A percentile compares a stretch with the other conserved stretches of the same genome.
phyloP scores from a whole-genome alignment of 2,797 vertebrate genomes.

The Lacerta bilineata region DNA sequence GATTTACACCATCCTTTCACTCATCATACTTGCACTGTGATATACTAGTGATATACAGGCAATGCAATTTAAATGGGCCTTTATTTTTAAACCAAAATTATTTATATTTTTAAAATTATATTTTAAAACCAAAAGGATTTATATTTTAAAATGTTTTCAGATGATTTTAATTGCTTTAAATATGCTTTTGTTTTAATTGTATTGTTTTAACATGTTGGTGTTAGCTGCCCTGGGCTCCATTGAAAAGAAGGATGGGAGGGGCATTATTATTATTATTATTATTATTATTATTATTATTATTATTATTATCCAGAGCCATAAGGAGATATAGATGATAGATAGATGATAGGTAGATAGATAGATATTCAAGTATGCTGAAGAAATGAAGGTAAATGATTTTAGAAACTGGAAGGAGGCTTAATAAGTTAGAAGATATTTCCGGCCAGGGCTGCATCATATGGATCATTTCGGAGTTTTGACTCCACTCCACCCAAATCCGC shows the following conservation, averaged over 20 bases:
- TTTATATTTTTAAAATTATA: no score
- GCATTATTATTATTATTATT: background rate
- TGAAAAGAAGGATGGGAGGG: background rate
- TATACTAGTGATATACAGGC: background rate
- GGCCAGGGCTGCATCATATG: constrained; percentile 46
- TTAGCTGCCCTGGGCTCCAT: no score
- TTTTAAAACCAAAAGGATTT: no score
- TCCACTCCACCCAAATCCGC: constrained; percentile 71
- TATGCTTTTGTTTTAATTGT: no score
- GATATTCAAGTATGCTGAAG: constrained; percentile 29
- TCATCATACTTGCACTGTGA: background rate
- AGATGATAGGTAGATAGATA: no score
- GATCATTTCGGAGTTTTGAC: constrained; percentile 62
- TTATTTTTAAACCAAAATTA: no score
- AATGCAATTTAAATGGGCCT: background rate
- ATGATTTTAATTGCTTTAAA: no score
- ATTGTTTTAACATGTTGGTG: no score
- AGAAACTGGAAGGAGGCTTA: constrained; percentile 52
- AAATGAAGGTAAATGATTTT: constrained; percentile 56
- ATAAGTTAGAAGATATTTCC: constrained; percentile 42
- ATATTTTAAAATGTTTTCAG: no score
- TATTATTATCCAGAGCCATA: background rate
- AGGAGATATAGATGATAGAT: background rate
- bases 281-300: background rate
- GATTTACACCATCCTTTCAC: background rate